Percentiles rank a stretch among this genome's conserved stretches.
These are phyloP conservation scores for Acanthosepion lycidas DNA, from an alignment of 2,888 invertebrate species.

Conservation along the genomic window DNA sequence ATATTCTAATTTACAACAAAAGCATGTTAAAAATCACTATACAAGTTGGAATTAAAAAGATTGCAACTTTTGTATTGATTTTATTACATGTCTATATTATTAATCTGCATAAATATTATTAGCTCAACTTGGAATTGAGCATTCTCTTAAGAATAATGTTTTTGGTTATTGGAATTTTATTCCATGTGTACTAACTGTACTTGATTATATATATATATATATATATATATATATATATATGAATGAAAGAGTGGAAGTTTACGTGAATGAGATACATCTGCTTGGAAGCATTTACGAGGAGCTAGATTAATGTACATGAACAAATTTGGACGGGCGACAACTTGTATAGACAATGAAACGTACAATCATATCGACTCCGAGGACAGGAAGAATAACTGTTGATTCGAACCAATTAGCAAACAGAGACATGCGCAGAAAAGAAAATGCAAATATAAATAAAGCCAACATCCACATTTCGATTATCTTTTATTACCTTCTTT, in stretches of 20 bases:
- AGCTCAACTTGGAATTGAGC: no score
- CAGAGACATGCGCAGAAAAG: neutral
- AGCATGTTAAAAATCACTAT: no score
- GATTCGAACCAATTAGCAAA: neutral
- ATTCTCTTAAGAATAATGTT: no score
- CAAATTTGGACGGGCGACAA: neutral
- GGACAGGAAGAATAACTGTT: neutral
- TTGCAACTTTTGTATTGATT: no score
- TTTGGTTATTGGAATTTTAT: no score
- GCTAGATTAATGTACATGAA: neutral
- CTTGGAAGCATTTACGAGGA: neutral
- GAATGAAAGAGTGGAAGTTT: no score
- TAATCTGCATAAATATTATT: no score
- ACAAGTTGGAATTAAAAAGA: no score
- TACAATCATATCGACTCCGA: neutral
- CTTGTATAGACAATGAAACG: neutral
- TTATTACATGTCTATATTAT: no score
- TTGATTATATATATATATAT: neutral
- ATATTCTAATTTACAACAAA: no score
- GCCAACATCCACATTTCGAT: neutral
- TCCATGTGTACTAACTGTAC: no score
- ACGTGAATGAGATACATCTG: neutral
- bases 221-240: slow-evolving; percentile 38
- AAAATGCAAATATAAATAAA: neutral
- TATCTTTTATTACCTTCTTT: neutral